These are phyloP conservation scores for Mus spicilegus DNA, from an alignment of 2,113 vertebrate genomes.

Conservation along the genomic window DNA sequence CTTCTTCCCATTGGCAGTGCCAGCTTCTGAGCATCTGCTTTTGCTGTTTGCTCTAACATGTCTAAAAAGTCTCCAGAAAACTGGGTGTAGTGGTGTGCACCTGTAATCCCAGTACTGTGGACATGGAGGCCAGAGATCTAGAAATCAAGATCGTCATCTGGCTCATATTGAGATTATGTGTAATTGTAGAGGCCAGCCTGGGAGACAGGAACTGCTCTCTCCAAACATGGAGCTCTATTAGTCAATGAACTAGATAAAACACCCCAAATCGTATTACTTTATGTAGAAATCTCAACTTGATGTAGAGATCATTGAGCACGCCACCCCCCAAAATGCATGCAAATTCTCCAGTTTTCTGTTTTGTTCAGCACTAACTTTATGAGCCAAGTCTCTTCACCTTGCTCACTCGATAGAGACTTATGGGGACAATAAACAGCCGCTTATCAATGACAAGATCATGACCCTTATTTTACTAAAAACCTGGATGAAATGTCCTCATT, in stretches of 20 bases:
- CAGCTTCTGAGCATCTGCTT: neutral
- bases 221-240: neutral
- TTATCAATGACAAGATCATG: conserved; percentile 4
- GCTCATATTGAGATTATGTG: neutral
- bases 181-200: neutral
- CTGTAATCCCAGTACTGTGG: neutral
- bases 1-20: neutral
- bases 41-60: neutral
- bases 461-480: conserved; percentile 43
- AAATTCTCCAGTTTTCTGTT: neutral
- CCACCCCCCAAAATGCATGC: neutral
- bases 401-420: conserved; percentile 1
- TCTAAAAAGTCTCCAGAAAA: conserved; percentile 37
- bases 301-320: neutral
- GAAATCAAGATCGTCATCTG: neutral
- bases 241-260: neutral
- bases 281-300: neutral
- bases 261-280: neutral
- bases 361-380: conserved; percentile 10
- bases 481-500: neutral
- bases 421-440: neutral
- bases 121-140: neutral
- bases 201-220: neutral
- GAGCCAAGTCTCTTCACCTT: neutral
- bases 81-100: neutral